A percentile compares a stretch with the other conserved stretches of the same genome.
Conservation (phyloP, 2,797 vertebrate genomes). For the Poeciliopsis presidionis region DNA sequence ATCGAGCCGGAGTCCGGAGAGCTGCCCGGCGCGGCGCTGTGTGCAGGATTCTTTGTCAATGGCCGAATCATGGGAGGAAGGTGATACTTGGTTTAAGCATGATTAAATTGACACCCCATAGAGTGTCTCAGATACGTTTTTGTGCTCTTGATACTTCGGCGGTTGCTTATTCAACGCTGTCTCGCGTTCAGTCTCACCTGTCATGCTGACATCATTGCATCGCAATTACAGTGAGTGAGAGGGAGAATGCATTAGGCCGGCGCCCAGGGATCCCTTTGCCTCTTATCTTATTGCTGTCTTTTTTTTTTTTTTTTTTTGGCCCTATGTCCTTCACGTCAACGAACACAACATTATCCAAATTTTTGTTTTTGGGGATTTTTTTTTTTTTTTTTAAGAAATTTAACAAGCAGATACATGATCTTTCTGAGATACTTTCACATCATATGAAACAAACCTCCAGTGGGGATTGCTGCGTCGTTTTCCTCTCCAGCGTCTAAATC, state of each 20-base stretch:
- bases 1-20: conserved; percentile 56
- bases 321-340: conserved; percentile 25
- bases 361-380: neutral
- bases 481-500: neutral
- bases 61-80: conserved; percentile 76
- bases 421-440: neutral
- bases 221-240: conserved; percentile 81
- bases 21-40: conserved; percentile 54
- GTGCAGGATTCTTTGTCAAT: conserved; percentile 76
- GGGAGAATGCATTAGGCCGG: conserved; percentile 44
- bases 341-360: neutral
- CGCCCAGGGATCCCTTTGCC: conserved; percentile 30
- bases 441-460: neutral
- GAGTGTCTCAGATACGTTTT: conserved; percentile 79
- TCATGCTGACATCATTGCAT: conserved; percentile 78
- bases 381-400: neutral
- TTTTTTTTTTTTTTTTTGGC: conserved; percentile 1
- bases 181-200: conserved; percentile 77
- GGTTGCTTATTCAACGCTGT: conserved; percentile 79
- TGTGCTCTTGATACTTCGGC: conserved; percentile 72
- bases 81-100: conserved; percentile 80
- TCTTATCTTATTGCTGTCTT: conserved; percentile 14
- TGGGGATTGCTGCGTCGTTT: neutral
- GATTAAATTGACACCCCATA: conserved; percentile 85
- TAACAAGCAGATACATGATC: neutral